These are phyloP conservation scores for Platycheirus albimanus DNA, from an alignment of 2,888 invertebrate species.

Conservation along the genomic window DNA sequence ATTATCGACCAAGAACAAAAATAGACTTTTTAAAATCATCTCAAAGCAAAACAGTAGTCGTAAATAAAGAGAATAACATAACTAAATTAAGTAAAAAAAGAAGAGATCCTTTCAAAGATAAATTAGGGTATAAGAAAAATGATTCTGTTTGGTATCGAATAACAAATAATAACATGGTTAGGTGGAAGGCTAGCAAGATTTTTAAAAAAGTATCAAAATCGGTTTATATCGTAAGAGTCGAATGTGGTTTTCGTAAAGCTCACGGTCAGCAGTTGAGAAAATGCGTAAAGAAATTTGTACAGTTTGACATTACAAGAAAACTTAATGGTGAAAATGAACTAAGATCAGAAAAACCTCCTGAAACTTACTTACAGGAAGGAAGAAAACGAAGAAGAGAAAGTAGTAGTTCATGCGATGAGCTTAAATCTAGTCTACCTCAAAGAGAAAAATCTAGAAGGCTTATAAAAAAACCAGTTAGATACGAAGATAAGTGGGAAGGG, in stretches of 20 bases:
- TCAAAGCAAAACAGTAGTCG: neutral
- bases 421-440: neutral
- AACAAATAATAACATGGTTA: slow-evolving; percentile 25
- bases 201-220: slow-evolving; percentile 24
- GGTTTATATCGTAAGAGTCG: slow-evolving; percentile 15
- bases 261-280: slow-evolving; percentile 18
- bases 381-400: neutral
- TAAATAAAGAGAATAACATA: too few species aligned
- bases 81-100: too few species aligned
- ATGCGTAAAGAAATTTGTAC: neutral
- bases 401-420: neutral
- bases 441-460: slow-evolving; percentile 13
- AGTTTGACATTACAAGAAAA: slow-evolving; percentile 7
- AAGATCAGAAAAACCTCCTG: neutral
- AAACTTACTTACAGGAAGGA: neutral
- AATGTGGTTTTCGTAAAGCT: slow-evolving; percentile 23
- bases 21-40: neutral
- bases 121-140: neutral
- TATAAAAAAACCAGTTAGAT: slow-evolving; percentile 7
- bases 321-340: neutral
- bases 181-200: slow-evolving; percentile 13
- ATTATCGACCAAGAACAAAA: slow-evolving; percentile 15
- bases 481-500: slow-evolving; percentile 20
- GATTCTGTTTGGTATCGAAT: slow-evolving; percentile 34
- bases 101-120: too few species aligned